phyloP scores from a whole-genome alignment of 2,797 vertebrate species.

The Echiichthys vipera region DNA sequence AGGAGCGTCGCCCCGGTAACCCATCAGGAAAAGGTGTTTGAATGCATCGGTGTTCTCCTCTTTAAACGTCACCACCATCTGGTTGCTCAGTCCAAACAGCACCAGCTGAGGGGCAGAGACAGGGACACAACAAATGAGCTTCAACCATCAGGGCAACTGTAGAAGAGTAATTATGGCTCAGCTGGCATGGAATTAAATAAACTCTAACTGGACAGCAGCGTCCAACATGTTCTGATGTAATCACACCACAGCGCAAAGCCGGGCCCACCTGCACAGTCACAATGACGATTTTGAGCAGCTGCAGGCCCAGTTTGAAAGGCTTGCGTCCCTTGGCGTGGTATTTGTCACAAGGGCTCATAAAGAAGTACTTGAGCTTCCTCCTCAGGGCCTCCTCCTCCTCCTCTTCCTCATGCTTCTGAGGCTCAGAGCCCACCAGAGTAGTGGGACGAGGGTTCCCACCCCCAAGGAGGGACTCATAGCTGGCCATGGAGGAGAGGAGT shows the following conservation, averaged over 20 bases:
- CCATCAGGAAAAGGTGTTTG: conserved; percentile 92
- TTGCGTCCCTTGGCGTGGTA: conserved; percentile 93
- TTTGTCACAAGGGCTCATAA: conserved; percentile 96
- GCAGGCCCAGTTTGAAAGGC: conserved; percentile 91
- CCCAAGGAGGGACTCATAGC: conserved; percentile 79
- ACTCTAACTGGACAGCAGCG: too few species aligned
- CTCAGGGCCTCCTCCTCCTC: conserved; percentile 89
- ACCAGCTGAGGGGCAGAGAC: conserved; percentile 84
- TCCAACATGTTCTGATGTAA: background rate
- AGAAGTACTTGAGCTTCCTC: conserved; percentile 93
- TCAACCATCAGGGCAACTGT: background rate
- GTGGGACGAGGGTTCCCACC: conserved; percentile 36
- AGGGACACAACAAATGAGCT: background rate
- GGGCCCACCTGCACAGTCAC: conserved; percentile 90
- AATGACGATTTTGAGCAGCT: conserved; percentile 91
- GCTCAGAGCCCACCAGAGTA: conserved; percentile 32
- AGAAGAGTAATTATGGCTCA: background rate
- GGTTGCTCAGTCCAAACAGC: conserved; percentile 95
- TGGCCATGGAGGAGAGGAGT: conserved; percentile 79
- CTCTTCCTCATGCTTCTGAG: conserved; percentile 64
- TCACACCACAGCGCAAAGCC: background rate
- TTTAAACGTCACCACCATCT: conserved; percentile 94
- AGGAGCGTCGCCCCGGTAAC: conserved; percentile 82
- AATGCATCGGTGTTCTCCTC: conserved; percentile 93
- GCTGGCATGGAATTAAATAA: too few species aligned